A percentile compares a stretch with the other conserved stretches of the same genome.
Conservation (phyloP, 92 coral and sea anemone species). For the Montipora capitata region DNA sequence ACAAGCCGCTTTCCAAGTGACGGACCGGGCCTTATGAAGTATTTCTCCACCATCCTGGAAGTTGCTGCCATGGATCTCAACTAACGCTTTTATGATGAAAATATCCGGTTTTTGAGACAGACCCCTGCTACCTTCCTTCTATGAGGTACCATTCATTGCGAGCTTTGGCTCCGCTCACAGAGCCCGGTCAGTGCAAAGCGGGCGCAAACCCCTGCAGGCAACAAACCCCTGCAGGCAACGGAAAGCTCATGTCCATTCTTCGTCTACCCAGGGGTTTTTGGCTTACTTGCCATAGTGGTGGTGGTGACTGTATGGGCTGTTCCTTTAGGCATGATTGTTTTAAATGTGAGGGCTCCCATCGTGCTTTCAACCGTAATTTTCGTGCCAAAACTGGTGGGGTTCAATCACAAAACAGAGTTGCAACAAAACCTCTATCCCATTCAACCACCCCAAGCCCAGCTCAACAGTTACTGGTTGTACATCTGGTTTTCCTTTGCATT, state of each 20-base stretch:
- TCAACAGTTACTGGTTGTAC: conserved; percentile 45
- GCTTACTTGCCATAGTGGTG: conserved; percentile 51
- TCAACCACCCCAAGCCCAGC: background rate
- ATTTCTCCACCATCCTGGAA: no score
- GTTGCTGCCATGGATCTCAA: background rate
- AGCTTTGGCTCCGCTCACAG: conserved; percentile 76
- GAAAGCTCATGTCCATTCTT: background rate
- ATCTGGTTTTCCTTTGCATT: conserved; percentile 63
- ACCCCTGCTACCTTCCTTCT: conserved; percentile 31
- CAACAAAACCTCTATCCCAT: conserved; percentile 9
- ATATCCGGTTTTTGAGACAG: conserved; percentile 54
- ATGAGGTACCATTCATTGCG: conserved; percentile 65
- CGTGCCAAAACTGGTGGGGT: conserved; percentile 1
- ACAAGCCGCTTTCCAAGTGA: no score
- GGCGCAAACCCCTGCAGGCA: background rate
- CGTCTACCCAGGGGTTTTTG: conserved; percentile 52
- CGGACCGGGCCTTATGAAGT: no score
- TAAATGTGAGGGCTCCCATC: conserved; percentile 60
- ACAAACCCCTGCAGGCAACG: background rate
- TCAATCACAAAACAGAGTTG: background rate
- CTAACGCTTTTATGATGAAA: conserved; percentile 62
- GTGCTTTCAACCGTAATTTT: conserved; percentile 34
- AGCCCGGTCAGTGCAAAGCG: background rate
- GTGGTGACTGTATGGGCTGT: conserved; percentile 52
- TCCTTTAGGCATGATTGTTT: conserved; percentile 59